Evolutionary conservation across 2,888 invertebrate species (phyloP).

Genomic region (Ichneumon xanthorius): DNA sequence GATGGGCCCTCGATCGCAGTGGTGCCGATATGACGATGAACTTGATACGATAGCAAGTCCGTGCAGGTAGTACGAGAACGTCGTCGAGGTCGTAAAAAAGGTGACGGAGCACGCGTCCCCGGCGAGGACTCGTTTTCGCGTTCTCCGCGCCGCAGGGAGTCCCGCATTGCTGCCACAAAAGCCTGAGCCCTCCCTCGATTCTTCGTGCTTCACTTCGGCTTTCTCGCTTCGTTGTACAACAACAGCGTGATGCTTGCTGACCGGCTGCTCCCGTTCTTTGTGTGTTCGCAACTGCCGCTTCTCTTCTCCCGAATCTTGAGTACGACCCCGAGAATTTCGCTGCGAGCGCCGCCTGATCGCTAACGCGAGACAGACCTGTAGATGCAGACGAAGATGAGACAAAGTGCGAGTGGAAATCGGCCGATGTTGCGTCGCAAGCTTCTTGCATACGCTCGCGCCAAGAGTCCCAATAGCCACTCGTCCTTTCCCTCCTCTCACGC

Average conservation of each 20-base stretch:
- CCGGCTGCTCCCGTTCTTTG: constrained; percentile 25
- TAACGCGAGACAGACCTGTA: constrained; percentile 15
- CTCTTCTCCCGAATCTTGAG: constrained; percentile 1
- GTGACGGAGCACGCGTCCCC: constrained; percentile 69
- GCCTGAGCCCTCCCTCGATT: constrained; percentile 78
- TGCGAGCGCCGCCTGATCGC: constrained; percentile 19
- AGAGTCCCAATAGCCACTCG: neutral
- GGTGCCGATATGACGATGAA: constrained; percentile 19
- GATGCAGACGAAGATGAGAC: constrained; percentile 25
- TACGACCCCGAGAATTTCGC: constrained; percentile 13
- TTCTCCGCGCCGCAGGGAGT: constrained; percentile 83
- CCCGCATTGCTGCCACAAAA: constrained; percentile 85
- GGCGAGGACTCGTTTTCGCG: constrained; percentile 77
- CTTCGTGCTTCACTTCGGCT: constrained; percentile 59
- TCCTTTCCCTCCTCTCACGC: neutral
- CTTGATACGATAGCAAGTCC: constrained; percentile 37
- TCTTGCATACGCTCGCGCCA: constrained; percentile 35
- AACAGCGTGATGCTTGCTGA: constrained; percentile 47
- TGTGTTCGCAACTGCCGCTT: constrained; percentile 55
- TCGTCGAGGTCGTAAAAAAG: constrained; percentile 58
- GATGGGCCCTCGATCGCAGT: constrained; percentile 20
- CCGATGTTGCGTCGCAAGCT: neutral
- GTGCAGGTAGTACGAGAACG: constrained; percentile 47
- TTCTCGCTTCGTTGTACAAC: constrained; percentile 62
- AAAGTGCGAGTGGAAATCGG: neutral